Percentiles rank a stretch among this genome's conserved stretches.
phyloP scores from a whole-genome alignment of 2,888 invertebrate species.

The Caenorhabditis japonica region DNA sequence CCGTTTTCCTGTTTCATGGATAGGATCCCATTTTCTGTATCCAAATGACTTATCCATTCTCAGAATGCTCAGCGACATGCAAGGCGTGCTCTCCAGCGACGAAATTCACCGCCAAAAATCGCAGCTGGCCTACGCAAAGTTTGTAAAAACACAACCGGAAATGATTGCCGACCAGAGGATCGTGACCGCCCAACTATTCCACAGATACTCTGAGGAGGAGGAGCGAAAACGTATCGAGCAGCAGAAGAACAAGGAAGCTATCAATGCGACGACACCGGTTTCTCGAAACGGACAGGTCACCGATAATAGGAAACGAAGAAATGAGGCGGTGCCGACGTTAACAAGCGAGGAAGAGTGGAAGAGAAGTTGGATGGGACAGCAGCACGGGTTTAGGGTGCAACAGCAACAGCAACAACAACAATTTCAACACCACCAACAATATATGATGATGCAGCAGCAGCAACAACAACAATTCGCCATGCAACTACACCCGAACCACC shows the following conservation, averaged over 20 bases:
- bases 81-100: background rate
- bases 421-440: conserved; percentile 26
- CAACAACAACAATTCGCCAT: conserved; percentile 18
- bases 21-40: too few relatives aligned
- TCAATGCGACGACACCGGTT: conserved; percentile 8
- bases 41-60: too few relatives aligned
- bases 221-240: conserved; percentile 29
- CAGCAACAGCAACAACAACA: conserved; percentile 16
- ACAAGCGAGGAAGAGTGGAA: conserved; percentile 21
- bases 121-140: conserved; percentile 5
- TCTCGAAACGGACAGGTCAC: conserved; percentile 12
- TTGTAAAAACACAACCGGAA: conserved; percentile 2
- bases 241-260: conserved; percentile 39
- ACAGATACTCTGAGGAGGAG: conserved; percentile 34
- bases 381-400: conserved; percentile 9
- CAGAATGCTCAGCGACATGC: conserved; percentile 15
- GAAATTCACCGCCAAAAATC: conserved; percentile 17
- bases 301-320: conserved; percentile 31
- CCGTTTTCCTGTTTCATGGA: too few relatives aligned
- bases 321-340: background rate
- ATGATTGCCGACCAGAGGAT: conserved; percentile 15
- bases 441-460: conserved; percentile 25
- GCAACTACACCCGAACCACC: background rate
- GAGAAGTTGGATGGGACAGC: conserved; percentile 30
- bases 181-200: conserved; percentile 23